Percentiles rank a stretch among this genome's conserved stretches.
Conservation (phyloP, 2,113 vertebrate genomes). For the Cyanistes caeruleus region DNA sequence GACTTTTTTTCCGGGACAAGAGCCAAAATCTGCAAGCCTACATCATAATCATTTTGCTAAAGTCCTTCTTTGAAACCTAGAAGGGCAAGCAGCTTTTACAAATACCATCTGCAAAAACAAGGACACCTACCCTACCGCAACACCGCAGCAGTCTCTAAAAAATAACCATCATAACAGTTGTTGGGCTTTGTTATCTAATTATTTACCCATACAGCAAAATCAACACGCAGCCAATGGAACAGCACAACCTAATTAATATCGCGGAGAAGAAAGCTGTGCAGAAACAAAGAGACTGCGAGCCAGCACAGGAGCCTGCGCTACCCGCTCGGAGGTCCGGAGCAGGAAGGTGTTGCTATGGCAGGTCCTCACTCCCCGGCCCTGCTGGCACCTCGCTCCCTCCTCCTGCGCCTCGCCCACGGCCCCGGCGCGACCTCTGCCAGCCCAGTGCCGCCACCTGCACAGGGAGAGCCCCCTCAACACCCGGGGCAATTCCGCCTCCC, state of each 20-base stretch:
- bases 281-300: not conserved
- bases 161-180: not conserved
- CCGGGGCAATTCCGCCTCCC: not conserved
- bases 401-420: not conserved
- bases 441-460: not conserved
- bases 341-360: not conserved
- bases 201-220: not conserved
- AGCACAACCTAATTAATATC: not conserved
- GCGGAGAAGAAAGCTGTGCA: not conserved
- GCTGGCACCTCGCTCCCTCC: not conserved
- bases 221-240: not conserved
- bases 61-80: not conserved
- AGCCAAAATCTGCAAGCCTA: not conserved
- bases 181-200: not conserved
- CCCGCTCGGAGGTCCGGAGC: not conserved
- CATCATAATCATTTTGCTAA: not conserved
- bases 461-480: not conserved
- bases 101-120: not conserved
- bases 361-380: not conserved
- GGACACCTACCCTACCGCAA: not conserved
- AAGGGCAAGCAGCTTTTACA: not conserved
- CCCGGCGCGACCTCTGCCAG: not conserved
- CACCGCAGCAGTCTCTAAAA: not conserved
- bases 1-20: not conserved
- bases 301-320: not conserved